Evolutionary conservation across 2,113 vertebrate species (phyloP).

Genomic region (Natator depressus): DNA sequence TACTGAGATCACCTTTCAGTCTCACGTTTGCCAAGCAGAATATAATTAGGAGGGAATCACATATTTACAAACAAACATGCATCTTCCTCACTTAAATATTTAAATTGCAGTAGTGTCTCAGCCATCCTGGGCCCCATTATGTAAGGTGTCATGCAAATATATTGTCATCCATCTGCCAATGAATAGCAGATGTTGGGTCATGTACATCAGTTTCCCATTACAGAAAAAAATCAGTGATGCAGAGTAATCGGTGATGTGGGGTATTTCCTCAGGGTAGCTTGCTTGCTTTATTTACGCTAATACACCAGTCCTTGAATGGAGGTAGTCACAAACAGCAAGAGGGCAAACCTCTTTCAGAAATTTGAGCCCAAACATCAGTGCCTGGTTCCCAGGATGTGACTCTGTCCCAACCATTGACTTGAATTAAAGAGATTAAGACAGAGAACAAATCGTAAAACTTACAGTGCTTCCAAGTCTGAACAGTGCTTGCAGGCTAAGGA

Average conservation of each 20-base stretch:
- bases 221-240: neutral
- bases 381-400: neutral
- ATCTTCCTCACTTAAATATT: neutral
- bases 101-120: neutral
- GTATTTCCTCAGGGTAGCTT: fast-evolving
- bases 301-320: neutral
- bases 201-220: neutral
- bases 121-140: fast-evolving
- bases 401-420: neutral
- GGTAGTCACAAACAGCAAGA: neutral
- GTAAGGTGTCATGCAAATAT: neutral
- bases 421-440: neutral
- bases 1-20: neutral
- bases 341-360: neutral
- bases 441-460: neutral
- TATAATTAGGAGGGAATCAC: neutral
- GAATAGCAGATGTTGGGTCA: neutral
- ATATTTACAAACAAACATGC: fast-evolving
- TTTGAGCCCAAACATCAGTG: neutral
- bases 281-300: neutral
- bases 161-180: neutral
- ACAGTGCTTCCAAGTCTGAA: neutral
- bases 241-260: neutral
- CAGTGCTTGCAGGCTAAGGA: neutral
- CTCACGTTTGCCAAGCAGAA: neutral